Evolutionary conservation across 2,888 invertebrate species (phyloP).

Genomic region (Papilio gigon): DNA sequence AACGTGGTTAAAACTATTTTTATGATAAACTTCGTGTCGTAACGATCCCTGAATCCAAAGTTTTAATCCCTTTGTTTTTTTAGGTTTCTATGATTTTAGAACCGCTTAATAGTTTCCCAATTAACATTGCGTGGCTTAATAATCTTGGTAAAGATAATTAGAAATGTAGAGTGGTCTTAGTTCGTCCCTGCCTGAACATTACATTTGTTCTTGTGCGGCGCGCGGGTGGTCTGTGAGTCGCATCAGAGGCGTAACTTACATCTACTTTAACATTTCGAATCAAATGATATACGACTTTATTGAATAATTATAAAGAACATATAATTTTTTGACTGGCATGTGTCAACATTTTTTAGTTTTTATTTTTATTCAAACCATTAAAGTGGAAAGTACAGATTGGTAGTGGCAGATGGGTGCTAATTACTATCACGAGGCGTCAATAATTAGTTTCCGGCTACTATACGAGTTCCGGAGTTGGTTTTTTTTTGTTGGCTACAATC

Average conservation of each 20-base stretch:
- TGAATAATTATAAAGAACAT: conserved; percentile 51
- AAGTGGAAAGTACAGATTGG: conserved; percentile 72
- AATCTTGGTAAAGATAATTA: background rate
- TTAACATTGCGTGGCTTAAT: background rate
- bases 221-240: conserved; percentile 75
- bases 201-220: conserved; percentile 65
- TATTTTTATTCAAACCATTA: conserved; percentile 57
- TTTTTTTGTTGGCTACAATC: conserved; percentile 80
- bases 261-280: conserved; percentile 65
- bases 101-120: background rate
- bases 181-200: conserved; percentile 53
- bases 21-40: no score
- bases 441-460: conserved; percentile 78
- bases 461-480: conserved; percentile 78
- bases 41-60: background rate
- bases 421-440: conserved; percentile 80
- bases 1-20: no score
- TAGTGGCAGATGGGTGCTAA: conserved; percentile 81
- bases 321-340: conserved; percentile 48
- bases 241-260: conserved; percentile 74
- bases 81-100: background rate
- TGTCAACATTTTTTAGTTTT: conserved; percentile 30
- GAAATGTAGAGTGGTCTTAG: conserved; percentile 13
- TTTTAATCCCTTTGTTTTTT: background rate
- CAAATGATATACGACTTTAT: conserved; percentile 51